phyloP scores from a whole-genome alignment of 2,113 vertebrate species.

The Sinocyclocheilus anophthalmus region DNA sequence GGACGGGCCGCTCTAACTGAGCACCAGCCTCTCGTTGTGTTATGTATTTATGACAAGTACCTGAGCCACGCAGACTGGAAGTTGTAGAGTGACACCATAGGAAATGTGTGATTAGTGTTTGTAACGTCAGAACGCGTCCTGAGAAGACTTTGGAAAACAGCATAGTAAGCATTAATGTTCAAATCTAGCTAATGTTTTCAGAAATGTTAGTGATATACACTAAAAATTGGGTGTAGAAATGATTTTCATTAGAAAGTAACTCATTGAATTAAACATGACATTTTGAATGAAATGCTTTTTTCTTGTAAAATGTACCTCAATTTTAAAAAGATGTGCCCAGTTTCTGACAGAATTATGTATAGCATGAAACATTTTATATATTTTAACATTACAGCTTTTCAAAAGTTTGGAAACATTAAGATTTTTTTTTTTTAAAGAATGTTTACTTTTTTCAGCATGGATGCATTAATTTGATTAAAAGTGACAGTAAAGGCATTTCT shows the following conservation, averaged over 20 bases:
- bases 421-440: neutral
- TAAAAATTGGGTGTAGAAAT: neutral
- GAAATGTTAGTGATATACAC: neutral
- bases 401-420: neutral
- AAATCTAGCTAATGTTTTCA: neutral
- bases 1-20: slow-evolving; percentile 26
- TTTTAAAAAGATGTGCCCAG: neutral
- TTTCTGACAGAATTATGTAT: neutral
- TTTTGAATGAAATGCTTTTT: neutral
- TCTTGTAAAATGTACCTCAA: neutral
- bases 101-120: slow-evolving; percentile 10
- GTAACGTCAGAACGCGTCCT: neutral
- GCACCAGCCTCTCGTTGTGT: slow-evolving; percentile 15
- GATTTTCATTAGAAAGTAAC: neutral
- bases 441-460: too few species aligned
- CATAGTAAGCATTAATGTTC: neutral
- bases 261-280: neutral
- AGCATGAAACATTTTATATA: neutral
- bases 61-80: slow-evolving; percentile 30
- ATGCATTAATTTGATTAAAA: neutral
- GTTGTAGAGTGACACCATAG: slow-evolving; percentile 15
- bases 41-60: slow-evolving; percentile 46
- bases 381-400: neutral
- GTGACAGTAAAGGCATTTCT: neutral
- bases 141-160: neutral